Evolutionary conservation across 2,888 invertebrate species (phyloP).

Genomic region (Apamea anceps): DNA sequence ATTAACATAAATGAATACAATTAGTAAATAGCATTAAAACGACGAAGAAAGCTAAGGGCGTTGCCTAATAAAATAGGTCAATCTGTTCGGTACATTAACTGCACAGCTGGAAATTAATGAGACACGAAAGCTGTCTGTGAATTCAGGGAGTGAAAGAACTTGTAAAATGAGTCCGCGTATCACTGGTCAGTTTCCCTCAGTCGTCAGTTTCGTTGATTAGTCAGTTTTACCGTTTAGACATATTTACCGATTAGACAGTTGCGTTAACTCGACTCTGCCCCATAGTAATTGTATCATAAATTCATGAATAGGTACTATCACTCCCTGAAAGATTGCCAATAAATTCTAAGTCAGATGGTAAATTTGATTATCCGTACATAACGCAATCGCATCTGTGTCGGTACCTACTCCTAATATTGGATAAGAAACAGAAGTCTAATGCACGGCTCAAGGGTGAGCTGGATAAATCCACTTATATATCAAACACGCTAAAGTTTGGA

Average conservation of each 20-base stretch:
- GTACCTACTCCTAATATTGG: conserved; percentile 38
- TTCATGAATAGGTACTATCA: background rate
- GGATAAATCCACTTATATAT: conserved; percentile 47
- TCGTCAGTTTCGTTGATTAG: too few relatives aligned
- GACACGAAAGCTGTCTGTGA: conserved; percentile 33
- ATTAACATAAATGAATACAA: conserved; percentile 11
- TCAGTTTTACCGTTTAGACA: too few relatives aligned
- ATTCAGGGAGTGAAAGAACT: background rate
- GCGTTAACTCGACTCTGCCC: too few relatives aligned
- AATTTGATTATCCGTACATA: conserved; percentile 27
- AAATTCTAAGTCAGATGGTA: background rate
- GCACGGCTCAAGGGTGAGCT: conserved; percentile 72
- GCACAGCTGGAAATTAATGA: conserved; percentile 63
- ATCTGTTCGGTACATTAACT: conserved; percentile 35
- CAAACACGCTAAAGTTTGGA: conserved; percentile 19
- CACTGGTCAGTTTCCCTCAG: too few relatives aligned
- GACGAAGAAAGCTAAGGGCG: conserved; percentile 59
- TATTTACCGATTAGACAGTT: too few relatives aligned
- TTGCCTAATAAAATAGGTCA: conserved; percentile 70
- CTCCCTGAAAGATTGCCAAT: conserved; percentile 4
- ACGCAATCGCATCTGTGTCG: conserved; percentile 38
- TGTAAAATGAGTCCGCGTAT: background rate
- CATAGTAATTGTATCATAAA: conserved; percentile 1
- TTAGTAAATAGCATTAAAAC: conserved; percentile 32
- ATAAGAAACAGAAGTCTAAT: conserved; percentile 68